These are phyloP conservation scores for Dreissena polymorpha DNA, from an alignment of 1,140 invertebrate genomes.

Conservation along the genomic window DNA sequence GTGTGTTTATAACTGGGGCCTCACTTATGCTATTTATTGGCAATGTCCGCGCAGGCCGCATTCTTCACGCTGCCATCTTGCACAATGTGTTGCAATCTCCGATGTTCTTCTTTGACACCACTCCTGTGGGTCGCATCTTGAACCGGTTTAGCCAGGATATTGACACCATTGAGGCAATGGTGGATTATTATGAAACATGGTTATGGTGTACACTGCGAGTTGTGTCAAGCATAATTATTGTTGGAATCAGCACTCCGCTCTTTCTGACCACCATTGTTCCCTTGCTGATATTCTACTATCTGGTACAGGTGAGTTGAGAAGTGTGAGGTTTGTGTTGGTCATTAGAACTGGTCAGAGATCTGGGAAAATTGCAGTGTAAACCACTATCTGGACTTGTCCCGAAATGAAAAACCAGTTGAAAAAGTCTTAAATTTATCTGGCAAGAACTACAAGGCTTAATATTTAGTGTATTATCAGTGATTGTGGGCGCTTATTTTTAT, in stretches of 20 bases:
- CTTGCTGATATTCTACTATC: conserved; percentile 92
- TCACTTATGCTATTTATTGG: conserved; percentile 62
- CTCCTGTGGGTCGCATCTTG: conserved; percentile 69
- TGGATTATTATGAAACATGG: conserved; percentile 62
- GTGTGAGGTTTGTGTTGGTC: not conserved
- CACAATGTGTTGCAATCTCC: conserved; percentile 78
- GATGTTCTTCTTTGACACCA: conserved; percentile 75
- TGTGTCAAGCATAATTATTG: conserved; percentile 57
- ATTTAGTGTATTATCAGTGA: not conserved
- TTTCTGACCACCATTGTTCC: conserved; percentile 92
- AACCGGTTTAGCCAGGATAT: conserved; percentile 78
- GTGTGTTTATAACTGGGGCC: conserved; percentile 83
- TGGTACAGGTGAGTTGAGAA: conserved; percentile 85
- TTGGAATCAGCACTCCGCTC: conserved; percentile 82
- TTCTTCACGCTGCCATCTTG: conserved; percentile 89
- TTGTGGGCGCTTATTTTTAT: too few species aligned
- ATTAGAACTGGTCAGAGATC: not conserved
- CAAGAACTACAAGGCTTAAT: not conserved
- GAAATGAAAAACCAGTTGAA: not conserved
- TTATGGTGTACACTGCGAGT: conserved; percentile 63
- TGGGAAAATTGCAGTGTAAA: not conserved
- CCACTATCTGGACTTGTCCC: not conserved
- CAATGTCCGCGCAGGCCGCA: conserved; percentile 84
- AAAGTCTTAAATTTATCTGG: not conserved
- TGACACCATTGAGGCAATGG: conserved; percentile 69